Percentiles rank a stretch among this genome's conserved stretches.
These are phyloP conservation scores for Datnioides undecimradiatus DNA, from an alignment of 2,113 vertebrate species.

Conservation along the genomic window DNA sequence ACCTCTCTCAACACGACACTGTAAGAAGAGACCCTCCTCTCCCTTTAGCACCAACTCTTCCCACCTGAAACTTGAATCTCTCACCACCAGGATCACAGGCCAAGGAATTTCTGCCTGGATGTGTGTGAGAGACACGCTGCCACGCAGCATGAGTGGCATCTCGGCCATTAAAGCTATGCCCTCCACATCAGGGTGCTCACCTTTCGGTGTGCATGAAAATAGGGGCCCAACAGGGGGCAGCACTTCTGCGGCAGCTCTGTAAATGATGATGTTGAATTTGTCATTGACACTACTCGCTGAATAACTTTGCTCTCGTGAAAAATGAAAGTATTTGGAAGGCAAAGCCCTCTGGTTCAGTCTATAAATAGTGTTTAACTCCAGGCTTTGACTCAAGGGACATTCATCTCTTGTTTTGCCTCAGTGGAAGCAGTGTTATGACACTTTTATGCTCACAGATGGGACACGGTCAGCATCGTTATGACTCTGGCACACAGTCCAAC, in stretches of 20 bases:
- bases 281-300: constrained; percentile 10
- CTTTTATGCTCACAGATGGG: constrained; percentile 39
- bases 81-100: constrained; percentile 72
- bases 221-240: constrained; percentile 77
- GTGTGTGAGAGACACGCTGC: constrained; percentile 54
- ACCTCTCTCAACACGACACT: constrained; percentile 71
- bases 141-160: constrained; percentile 66
- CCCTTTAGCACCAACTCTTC: constrained; percentile 68
- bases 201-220: constrained; percentile 44
- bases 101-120: constrained; percentile 67
- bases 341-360: neutral
- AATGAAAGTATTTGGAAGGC: neutral
- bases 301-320: neutral
- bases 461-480: constrained; percentile 35
- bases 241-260: constrained; percentile 46
- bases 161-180: constrained; percentile 64
- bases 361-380: neutral
- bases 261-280: constrained; percentile 15
- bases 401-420: neutral
- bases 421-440: constrained; percentile 27
- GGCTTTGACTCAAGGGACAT: neutral
- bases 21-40: constrained; percentile 79
- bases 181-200: constrained; percentile 54
- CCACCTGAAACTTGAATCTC: constrained; percentile 76
- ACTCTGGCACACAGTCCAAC: constrained; percentile 47